Base-by-base conservation (phyloP, 2,797 vertebrate genomes). In the Poeciliopsis turneri region DNA sequence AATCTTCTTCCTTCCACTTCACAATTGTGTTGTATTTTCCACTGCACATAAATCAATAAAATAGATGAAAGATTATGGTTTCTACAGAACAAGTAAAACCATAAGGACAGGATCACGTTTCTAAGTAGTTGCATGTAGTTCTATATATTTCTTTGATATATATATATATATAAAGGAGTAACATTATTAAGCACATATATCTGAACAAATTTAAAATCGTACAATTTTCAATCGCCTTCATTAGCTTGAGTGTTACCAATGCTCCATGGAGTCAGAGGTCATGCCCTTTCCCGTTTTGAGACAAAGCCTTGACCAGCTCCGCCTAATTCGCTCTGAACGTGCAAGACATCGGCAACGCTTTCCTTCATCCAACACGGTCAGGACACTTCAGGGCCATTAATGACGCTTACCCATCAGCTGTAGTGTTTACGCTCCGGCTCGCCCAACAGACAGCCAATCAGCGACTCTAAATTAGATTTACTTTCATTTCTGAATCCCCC, bases 401-500 rank as follows among this genome's bases (percentile, higher is more conserved):
- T 85, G 91, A 92, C 83, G 87, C 91, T 93, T 87, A 82, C 88
- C 88, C 89, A 88, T 91, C 89, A 90, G 92, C 90, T 90, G 84
- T 81, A 82, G 87, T 89, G 87, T 94, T 92, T 91, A 92, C 82
- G 89, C 91, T 92, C 89, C 80, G 61, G 90, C 86, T 86, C 79
- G 36, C 85, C 83, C 85, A 90, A 90, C 90, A 92, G 91, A 89
- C 91, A 91, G 88, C 88, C 87, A 89, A 90, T 91, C 90, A 87
- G 85, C 78, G 82, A 74, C 47, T 86, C 84, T 20, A 92, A 93
- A 94, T 95, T 92, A 88, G 91, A 93, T 94, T 94, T 92, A 87
- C 89, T 90, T 91, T 93, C 88, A 90, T 92, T 92, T 93, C 86
- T 89, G 86, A 90, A 92, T 90, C 93, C 90, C 90, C 68, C 91